A percentile compares a stretch with the other conserved stretches of the same genome.
phyloP scores from a whole-genome alignment of 2,797 vertebrate genomes.

The Mus spretus region DNA sequence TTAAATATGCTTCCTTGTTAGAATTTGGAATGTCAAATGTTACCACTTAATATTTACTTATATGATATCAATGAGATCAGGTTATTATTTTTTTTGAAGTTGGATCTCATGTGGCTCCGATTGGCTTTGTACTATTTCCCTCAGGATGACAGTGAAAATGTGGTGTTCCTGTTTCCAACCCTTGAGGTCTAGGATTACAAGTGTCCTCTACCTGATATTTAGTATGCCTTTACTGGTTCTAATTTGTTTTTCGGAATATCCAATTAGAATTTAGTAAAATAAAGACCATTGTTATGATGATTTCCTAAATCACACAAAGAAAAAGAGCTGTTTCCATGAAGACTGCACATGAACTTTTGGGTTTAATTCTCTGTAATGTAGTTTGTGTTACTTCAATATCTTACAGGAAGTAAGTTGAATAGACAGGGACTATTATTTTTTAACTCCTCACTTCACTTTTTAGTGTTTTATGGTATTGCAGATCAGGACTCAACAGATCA shows the following conservation, averaged over 20 bases:
- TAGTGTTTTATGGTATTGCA: not conserved
- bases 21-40: not conserved
- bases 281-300: not conserved
- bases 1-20: not conserved
- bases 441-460: not conserved
- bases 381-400: not conserved
- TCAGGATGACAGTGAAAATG: not conserved
- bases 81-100: not conserved
- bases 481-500: not conserved
- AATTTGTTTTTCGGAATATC: not conserved
- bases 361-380: not conserved
- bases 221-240: not conserved
- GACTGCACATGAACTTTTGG: not conserved
- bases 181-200: not conserved
- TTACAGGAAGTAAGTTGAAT: not conserved
- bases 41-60: not conserved
- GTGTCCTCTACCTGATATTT: not conserved
- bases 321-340: not conserved
- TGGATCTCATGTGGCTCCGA: not conserved
- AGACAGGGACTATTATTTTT: not conserved
- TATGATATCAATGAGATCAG: not conserved
- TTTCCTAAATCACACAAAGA: not conserved
- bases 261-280: not conserved
- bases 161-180: not conserved
- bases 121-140: not conserved